Evolutionary conservation across 1,140 invertebrate species (phyloP).

Genomic region (Rhyacophila brunnea): DNA sequence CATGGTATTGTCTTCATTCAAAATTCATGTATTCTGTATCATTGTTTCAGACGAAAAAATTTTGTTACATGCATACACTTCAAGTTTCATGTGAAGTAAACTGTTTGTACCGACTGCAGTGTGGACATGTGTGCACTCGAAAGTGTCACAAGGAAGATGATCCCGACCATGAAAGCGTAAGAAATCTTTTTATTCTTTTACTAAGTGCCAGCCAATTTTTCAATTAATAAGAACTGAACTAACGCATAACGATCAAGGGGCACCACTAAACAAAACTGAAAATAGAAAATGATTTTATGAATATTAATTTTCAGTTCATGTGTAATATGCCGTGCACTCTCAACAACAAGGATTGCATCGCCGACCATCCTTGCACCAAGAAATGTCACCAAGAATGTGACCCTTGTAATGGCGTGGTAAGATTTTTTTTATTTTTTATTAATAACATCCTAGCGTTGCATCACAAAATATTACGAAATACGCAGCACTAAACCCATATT

Average conservation of each 20-base stretch:
- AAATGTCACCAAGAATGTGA: slow-evolving; percentile 55
- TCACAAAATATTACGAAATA: too few relatives aligned
- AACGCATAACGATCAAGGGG: too few relatives aligned
- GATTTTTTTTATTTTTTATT: too few relatives aligned
- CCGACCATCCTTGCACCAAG: slow-evolving; percentile 50
- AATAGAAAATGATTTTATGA: too few relatives aligned
- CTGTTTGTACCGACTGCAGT: neutral
- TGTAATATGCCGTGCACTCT: slow-evolving; percentile 51
- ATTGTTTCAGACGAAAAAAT: neutral
- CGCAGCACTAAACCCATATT: too few relatives aligned
- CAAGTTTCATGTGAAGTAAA: neutral
- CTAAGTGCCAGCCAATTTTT: too few relatives aligned
- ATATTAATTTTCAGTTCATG: slow-evolving; percentile 49
- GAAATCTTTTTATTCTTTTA: too few relatives aligned
- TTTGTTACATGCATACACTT: neutral
- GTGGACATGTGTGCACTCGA: neutral
- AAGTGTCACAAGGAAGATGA: slow-evolving; percentile 6
- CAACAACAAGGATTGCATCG: slow-evolving; percentile 45
- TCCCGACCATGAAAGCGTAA: slow-evolving; percentile 3
- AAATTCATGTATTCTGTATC: too few relatives aligned
- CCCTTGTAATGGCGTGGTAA: slow-evolving; percentile 47
- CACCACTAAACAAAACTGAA: too few relatives aligned
- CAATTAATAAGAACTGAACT: too few relatives aligned
- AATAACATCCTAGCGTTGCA: too few relatives aligned
- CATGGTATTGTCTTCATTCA: too few relatives aligned